Conservation (phyloP, 2,797 vertebrate species). For the Cirrhinus molitorella region DNA sequence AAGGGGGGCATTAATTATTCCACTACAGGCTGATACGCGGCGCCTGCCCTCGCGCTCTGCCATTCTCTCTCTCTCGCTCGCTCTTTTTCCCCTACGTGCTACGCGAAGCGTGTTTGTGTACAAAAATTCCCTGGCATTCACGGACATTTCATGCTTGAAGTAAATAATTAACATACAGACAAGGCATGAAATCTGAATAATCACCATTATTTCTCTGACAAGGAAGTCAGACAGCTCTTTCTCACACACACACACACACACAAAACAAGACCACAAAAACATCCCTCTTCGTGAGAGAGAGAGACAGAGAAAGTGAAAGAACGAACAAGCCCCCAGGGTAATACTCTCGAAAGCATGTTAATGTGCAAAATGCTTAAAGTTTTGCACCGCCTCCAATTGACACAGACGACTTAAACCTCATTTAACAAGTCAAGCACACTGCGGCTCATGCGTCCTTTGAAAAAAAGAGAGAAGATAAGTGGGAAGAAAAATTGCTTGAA, state of each 20-base stretch:
- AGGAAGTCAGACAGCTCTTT: constrained; percentile 61
- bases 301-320: constrained; percentile 24
- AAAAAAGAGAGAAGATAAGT: constrained; percentile 56
- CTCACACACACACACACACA: constrained; percentile 31
- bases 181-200: constrained; percentile 84
- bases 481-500: constrained; percentile 51
- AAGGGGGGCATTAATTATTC: constrained; percentile 88
- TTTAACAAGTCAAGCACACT: constrained; percentile 81
- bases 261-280: constrained; percentile 68
- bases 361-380: constrained; percentile 86
- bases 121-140: constrained; percentile 82
- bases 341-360: constrained; percentile 84
- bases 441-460: constrained; percentile 72
- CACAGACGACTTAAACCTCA: constrained; percentile 82
- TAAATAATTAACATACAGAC: constrained; percentile 86
- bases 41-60: constrained; percentile 43
- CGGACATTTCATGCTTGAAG: constrained; percentile 80
- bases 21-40: constrained; percentile 75
- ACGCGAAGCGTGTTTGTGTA: constrained; percentile 81
- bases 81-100: constrained; percentile 65
- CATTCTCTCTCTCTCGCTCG: constrained; percentile 52
- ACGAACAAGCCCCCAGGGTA: constrained; percentile 77
- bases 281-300: constrained; percentile 58
- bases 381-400: constrained; percentile 83
- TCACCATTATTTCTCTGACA: constrained; percentile 75